Evolutionary conservation across 53 echinoderm and acorn worm genomes (phyloP), one percentile per base, ranked within the genome.

Genomic region (Crossaster papposus): DNA sequence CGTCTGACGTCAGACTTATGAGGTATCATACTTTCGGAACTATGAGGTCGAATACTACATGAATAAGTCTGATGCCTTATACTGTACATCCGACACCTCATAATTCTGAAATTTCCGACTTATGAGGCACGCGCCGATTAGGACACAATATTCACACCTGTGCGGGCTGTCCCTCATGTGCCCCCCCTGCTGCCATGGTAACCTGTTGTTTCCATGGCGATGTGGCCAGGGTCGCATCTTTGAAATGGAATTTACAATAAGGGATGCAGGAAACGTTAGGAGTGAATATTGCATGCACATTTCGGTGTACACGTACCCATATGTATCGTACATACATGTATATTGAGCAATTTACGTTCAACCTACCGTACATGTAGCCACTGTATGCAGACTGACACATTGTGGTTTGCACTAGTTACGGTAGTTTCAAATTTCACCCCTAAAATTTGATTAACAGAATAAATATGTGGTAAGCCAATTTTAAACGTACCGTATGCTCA

Each of bases 171-270:
- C 31, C 75, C 28, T 17, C 12, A 10, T 2, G 75, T 13, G 15
- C 4, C 75, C 75, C 75, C 75, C 36, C 0, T 8, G 79, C 79
- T 84, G 72, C 84, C 38, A 84, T 84, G 84, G 72, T 72, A 84
- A 84, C 84, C 84, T 84, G 84, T 84, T 84, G 84, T 84, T 84
- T 84, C 84, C 71, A 84, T 84, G 84, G 84, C 52, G 28, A 84
- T 72, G 30, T 72, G 14, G 52, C 50, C 54, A 65, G 84, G 84
- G 72, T 18, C 72, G 34, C 72, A 35, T 52, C 81, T 79, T 81
- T 81, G 33, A 64, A 81, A 81, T 62, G 62, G 3, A 37, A 54
- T n/a, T 62, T 81, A 63, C 58, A 81, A 81, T 63, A 33, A 26
- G 63, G 63, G 74, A 11, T 2, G 74, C 11, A 28, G 68, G 24